Conservation (phyloP, 2,797 vertebrate genomes). For the Psittacula derbiana region DNA sequence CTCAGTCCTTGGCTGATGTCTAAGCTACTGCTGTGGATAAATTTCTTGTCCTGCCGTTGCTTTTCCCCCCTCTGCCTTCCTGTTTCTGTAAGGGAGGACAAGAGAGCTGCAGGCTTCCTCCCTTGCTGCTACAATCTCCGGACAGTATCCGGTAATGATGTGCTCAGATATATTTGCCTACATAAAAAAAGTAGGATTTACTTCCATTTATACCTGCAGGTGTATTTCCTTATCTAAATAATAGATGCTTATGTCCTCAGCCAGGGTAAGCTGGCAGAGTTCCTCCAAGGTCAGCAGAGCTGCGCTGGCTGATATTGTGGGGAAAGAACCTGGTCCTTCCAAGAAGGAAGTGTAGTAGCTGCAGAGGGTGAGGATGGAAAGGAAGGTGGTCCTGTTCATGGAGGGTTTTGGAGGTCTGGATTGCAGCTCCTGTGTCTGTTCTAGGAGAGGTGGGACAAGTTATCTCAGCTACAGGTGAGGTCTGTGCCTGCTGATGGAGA, state of each 20-base stretch:
- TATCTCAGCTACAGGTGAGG: background rate
- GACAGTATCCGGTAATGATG: background rate
- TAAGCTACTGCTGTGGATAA: fast-evolving
- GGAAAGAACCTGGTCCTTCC: background rate
- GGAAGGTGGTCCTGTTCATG: background rate
- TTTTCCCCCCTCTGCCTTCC: background rate
- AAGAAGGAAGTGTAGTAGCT: background rate
- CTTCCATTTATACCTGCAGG: constrained; percentile 16
- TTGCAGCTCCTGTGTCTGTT: background rate
- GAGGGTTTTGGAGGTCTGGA: background rate
- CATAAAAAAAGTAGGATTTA: constrained; percentile 8
- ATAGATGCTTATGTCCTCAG: constrained; percentile 20
- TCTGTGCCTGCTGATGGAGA: background rate
- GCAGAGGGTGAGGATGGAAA: background rate
- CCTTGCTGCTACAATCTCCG: background rate
- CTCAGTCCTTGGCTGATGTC: background rate
- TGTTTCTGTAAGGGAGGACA: background rate
- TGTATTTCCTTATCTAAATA: constrained; percentile 39
- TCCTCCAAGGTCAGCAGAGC: constrained; percentile 27
- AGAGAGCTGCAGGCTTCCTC: background rate
- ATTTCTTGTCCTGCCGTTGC: background rate
- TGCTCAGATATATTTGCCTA: constrained; percentile 6
- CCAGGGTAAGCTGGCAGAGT: constrained; percentile 11
- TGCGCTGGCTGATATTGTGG: background rate
- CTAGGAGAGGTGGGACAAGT: background rate